A percentile compares a stretch with the other conserved stretches of the same genome.
Evolutionary conservation across 53 echinoderm and acorn worm species (phyloP).

Genomic region (Zoroaster sp.): DNA sequence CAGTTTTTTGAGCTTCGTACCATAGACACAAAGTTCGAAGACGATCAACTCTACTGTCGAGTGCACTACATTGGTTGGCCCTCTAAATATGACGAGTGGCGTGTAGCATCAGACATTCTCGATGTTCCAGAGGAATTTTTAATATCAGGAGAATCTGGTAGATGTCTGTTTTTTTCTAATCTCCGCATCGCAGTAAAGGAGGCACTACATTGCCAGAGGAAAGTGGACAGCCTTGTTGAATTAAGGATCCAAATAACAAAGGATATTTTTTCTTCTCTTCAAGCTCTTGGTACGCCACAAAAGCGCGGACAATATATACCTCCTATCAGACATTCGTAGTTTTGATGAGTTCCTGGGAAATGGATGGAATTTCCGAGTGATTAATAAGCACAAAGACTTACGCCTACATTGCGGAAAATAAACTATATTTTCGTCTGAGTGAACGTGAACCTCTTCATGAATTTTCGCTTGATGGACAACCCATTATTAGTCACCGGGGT

Average conservation of each 20-base stretch:
- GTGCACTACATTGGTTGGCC: no score
- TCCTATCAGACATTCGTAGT: background rate
- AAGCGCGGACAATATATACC: background rate
- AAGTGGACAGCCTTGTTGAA: slow-evolving; percentile 54
- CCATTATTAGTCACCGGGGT: background rate
- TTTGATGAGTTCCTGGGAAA: slow-evolving; percentile 40
- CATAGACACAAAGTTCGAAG: no score
- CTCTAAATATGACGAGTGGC: no score
- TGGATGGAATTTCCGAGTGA: slow-evolving; percentile 58
- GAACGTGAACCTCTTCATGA: slow-evolving; percentile 37
- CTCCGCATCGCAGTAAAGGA: no score
- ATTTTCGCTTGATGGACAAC: slow-evolving; percentile 13
- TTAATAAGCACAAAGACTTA: slow-evolving; percentile 60
- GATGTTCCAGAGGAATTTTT: no score
- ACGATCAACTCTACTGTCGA: no score
- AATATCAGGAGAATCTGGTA: no score
- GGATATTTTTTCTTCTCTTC: slow-evolving; percentile 20
- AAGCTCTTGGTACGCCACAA: background rate
- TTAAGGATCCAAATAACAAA: slow-evolving; percentile 3
- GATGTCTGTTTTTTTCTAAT: no score
- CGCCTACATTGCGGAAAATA: slow-evolving; percentile 34
- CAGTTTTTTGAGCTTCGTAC: no score
- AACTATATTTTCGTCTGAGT: slow-evolving; percentile 16
- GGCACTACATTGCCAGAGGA: slow-evolving; percentile 51
- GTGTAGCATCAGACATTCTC: no score